Evolutionary conservation across 2,888 invertebrate species (phyloP), one percentile per base, ranked within the genome.

Genomic region (Stenurella melanura): DNA sequence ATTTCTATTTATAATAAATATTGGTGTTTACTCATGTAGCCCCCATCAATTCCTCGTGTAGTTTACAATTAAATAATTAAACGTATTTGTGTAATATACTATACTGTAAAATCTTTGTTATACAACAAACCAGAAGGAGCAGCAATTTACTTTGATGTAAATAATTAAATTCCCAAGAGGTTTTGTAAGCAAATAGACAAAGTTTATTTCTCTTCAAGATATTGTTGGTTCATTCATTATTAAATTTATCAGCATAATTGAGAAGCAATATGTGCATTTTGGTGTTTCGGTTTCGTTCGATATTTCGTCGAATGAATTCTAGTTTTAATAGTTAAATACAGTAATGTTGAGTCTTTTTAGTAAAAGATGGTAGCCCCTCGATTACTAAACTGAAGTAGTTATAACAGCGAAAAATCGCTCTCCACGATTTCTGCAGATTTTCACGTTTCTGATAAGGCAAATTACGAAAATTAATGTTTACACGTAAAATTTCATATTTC

Each of bases 151-250:
- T 67, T 67, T 67, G 54, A 67, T 42, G 67, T 67, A 67, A 67
- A 67, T 67, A 67, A 67, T 50, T 67, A 67, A 67, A 67, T 67
- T 67, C 67, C 42, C 67, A 54, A 67, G 67, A 21, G 67, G 50
- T 67, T 61, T 21, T 54, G 12, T 21, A 67, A 19, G 67, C 42
- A 54, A 67, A 54, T 67, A 67, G 50, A 67, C 21, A 26, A 54
- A 67, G 67, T 67, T 50, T 67, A 67, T 61, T 61, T n/a, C 61
- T 30, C 61, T 30, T 61, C n/a, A 15, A 61, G 61, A 61, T 11
- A 61, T 21, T 30, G 26, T 19, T 9, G 15, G 21, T 30, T 26
- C 12, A 30, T 61, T 15, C 61, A 61, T 61, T 61, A 61, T 61
- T 61, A 61, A 61, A 30, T 61, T 26, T 58, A 50, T 50, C 50